phyloP scores from a whole-genome alignment of 92 coral and sea anemone species.

The Diadumene lineata region DNA sequence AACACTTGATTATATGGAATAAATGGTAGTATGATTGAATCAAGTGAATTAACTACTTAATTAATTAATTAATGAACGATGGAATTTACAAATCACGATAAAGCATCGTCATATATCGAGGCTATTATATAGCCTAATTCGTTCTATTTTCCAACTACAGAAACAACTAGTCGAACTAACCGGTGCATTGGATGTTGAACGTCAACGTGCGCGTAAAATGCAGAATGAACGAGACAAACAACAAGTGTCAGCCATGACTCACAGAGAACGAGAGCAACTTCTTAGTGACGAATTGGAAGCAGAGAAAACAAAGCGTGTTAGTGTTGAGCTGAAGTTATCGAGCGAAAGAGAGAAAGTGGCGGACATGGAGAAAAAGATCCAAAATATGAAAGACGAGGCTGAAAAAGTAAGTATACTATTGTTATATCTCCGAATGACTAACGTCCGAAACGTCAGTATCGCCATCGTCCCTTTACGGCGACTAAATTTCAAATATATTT shows the following conservation, averaged over 20 bases:
- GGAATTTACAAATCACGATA: too few species aligned
- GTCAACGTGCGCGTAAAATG: slow-evolving; percentile 80
- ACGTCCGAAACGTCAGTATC: background rate
- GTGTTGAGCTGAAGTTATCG: slow-evolving; percentile 56
- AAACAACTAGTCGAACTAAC: slow-evolving; percentile 88
- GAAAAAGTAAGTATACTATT: slow-evolving; percentile 15
- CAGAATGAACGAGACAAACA: slow-evolving; percentile 97
- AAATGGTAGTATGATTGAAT: too few species aligned
- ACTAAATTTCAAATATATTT: background rate
- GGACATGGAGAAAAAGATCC: slow-evolving; percentile 53
- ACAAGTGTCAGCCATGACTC: slow-evolving; percentile 94
- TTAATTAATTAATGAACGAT: too few species aligned
- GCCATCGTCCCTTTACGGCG: background rate
- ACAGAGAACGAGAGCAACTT: slow-evolving; percentile 76
- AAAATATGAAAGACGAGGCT: slow-evolving; percentile 13
- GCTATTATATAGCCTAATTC: too few species aligned
- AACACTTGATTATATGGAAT: too few species aligned
- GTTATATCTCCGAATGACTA: too few species aligned
- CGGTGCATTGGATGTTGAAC: slow-evolving; percentile 82
- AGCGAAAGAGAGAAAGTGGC: slow-evolving; percentile 61
- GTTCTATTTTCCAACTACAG: slow-evolving; percentile 31
- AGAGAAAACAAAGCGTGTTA: slow-evolving; percentile 62
- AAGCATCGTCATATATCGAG: too few species aligned
- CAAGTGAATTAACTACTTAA: too few species aligned
- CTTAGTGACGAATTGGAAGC: slow-evolving; percentile 71